phyloP scores from a whole-genome alignment of 2,888 invertebrate species.

The Mythimna ferrago region DNA sequence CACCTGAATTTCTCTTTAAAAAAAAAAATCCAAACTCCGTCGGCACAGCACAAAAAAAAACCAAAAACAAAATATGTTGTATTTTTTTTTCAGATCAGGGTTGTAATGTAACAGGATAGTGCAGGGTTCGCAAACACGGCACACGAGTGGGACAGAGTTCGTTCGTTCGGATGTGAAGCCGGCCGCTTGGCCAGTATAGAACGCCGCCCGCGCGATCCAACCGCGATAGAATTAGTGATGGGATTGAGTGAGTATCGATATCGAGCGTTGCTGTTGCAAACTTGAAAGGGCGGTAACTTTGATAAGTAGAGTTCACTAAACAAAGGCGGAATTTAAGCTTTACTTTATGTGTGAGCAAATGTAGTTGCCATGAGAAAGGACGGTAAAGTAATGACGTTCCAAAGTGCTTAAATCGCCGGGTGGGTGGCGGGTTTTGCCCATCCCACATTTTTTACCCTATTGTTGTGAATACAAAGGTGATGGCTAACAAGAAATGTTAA shows the following conservation, averaged over 20 bases:
- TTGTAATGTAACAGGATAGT: slow-evolving; percentile 71
- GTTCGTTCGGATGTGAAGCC: slow-evolving; percentile 89
- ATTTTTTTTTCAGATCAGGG: slow-evolving; percentile 52
- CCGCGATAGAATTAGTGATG: slow-evolving; percentile 74
- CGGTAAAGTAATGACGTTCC: neutral
- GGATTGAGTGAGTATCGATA: slow-evolving; percentile 48
- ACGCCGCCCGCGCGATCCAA: slow-evolving; percentile 73
- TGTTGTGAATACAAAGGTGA: slow-evolving; percentile 16
- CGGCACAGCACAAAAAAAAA: slow-evolving; percentile 64
- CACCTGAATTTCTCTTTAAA: slow-evolving; percentile 51
- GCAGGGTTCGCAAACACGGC: slow-evolving; percentile 84
- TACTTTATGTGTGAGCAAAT: neutral
- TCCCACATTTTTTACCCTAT: neutral
- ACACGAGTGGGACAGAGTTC: slow-evolving; percentile 81
- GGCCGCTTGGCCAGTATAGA: slow-evolving; percentile 86
- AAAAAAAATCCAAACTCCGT: slow-evolving; percentile 59
- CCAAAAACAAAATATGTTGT: slow-evolving; percentile 23
- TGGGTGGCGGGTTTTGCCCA: slow-evolving; percentile 21
- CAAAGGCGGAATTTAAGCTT: neutral
- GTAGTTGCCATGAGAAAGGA: neutral
- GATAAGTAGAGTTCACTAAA: neutral
- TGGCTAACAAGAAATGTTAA: slow-evolving; percentile 1
- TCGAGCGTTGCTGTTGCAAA: slow-evolving; percentile 62
- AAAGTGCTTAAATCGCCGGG: no score
- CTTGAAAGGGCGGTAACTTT: neutral